Percentiles rank a stretch among this genome's conserved stretches.
Conservation (phyloP, 2,888 invertebrate genomes). For the Sylvicola cinctus region DNA sequence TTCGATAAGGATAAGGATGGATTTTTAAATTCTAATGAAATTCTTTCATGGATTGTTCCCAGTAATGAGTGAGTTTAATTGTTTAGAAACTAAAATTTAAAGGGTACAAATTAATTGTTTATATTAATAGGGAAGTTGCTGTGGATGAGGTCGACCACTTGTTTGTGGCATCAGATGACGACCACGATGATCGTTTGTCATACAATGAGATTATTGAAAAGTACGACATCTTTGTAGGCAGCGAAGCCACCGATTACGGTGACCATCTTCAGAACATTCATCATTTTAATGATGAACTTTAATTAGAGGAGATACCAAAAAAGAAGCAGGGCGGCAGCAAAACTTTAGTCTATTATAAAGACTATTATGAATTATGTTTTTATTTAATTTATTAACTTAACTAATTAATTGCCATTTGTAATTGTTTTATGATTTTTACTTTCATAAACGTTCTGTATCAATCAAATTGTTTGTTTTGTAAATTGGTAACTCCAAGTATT, state of each 20-base stretch:
- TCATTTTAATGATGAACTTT: constrained; percentile 66
- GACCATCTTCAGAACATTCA: constrained; percentile 65
- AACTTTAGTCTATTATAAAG: too few relatives aligned
- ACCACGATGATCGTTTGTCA: constrained; percentile 58
- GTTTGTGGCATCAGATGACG: constrained; percentile 66
- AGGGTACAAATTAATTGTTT: too few relatives aligned
- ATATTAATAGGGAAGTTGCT: constrained; percentile 49
- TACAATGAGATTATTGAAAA: constrained; percentile 66
- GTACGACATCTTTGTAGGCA: constrained; percentile 79
- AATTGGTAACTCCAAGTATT: constrained; percentile 14
- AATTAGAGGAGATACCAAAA: constrained; percentile 12
- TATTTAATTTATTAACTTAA: too few relatives aligned
- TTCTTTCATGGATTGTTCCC: constrained; percentile 76
- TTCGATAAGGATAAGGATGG: constrained; percentile 75
- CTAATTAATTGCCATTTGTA: too few relatives aligned
- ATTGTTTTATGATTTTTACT: too few relatives aligned
- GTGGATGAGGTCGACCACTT: constrained; percentile 79
- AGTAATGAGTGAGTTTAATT: constrained; percentile 51
- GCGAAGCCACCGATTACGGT: constrained; percentile 78
- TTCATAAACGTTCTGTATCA: not conserved
- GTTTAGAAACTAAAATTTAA: constrained; percentile 1
- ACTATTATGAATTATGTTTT: too few relatives aligned
- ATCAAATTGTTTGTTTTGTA: constrained; percentile 10
- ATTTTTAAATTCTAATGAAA: constrained; percentile 52
- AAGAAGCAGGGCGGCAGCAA: too few relatives aligned